Evolutionary conservation across 2,113 vertebrate species (phyloP).

Genomic region (Malurus alboscapulatus): DNA sequence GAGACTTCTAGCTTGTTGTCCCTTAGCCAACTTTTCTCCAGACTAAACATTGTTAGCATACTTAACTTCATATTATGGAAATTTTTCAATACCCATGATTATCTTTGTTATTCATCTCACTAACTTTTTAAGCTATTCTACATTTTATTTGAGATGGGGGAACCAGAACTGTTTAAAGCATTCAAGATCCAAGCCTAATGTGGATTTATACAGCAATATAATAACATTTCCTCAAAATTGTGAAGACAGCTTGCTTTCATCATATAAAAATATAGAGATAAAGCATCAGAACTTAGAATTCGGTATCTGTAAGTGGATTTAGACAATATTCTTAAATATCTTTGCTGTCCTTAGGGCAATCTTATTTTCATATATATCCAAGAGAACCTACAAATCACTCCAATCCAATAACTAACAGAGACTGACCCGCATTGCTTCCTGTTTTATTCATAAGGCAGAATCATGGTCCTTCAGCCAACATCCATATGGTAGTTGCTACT

Average conservation of each 20-base stretch:
- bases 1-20: background rate
- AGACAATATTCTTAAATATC: constrained; percentile 13
- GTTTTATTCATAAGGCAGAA: background rate
- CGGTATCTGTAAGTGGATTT: background rate
- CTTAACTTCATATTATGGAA: background rate
- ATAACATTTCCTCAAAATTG: constrained; percentile 19
- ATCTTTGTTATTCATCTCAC: background rate
- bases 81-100: background rate
- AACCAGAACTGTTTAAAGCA: constrained; percentile 3
- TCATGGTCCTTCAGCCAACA: background rate
- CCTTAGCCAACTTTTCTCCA: background rate
- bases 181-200: constrained; percentile 5
- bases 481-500: background rate
- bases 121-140: background rate
- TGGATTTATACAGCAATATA: constrained; percentile 3
- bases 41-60: background rate
- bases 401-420: background rate
- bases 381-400: background rate
- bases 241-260: constrained; percentile 4
- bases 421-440: background rate
- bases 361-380: constrained; percentile 17
- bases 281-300: constrained; percentile 11
- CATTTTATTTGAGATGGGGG: background rate
- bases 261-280: background rate
- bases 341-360: background rate